Base-by-base conservation (phyloP, 2,888 invertebrate species). In the Priocnemis perturbator region DNA sequence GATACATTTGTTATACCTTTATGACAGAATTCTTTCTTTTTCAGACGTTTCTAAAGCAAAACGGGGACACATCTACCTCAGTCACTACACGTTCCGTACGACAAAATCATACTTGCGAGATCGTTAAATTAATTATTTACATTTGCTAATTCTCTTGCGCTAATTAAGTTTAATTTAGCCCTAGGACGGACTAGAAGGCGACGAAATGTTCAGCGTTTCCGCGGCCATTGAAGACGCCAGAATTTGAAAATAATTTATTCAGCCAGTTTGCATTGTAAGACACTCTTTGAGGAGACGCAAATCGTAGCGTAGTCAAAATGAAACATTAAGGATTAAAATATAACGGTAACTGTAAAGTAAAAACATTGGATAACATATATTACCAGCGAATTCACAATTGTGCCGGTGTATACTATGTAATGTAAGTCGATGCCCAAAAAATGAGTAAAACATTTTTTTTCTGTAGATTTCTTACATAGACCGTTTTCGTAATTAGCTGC, bases 121-220 rank as follows among this genome's bases (percentile, higher is more conserved):
- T 71, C 73, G 69, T 69, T 81, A 72, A 74, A 74, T 73, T 81
- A 76, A 81, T 77, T 76, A 81, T 79, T 79, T 79, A 79, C 79
- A 77, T 68, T 69, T 56, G 66, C 71, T 79, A 75, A 60, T 73
- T 73, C 64, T 69, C 74, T 79, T 77, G 37, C 74, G 76, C 69
- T 72, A 77, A 82, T 78, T 82, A 81, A 82, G 82, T 82, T 83
- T 82, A 77, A 84, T 83, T 83, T 81, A 84, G 77, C 83, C 83
- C 83, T 82, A 83, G 83, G 82, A 83, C 78, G 64, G 67, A 68
- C 67, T 70, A 75, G 67, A 72, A 65, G 67, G 64, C 37, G 37
- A 37, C 37, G 4, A 11, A 37, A 37, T 37, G 7, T 37, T 37
- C 7, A 11, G 1, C 14, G 37, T 37, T 37, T 9, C 14, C 37